Percentiles rank a stretch among this genome's conserved stretches.
phyloP scores from a whole-genome alignment of 1,140 invertebrate species.

The Panagrolaimus sp. region DNA sequence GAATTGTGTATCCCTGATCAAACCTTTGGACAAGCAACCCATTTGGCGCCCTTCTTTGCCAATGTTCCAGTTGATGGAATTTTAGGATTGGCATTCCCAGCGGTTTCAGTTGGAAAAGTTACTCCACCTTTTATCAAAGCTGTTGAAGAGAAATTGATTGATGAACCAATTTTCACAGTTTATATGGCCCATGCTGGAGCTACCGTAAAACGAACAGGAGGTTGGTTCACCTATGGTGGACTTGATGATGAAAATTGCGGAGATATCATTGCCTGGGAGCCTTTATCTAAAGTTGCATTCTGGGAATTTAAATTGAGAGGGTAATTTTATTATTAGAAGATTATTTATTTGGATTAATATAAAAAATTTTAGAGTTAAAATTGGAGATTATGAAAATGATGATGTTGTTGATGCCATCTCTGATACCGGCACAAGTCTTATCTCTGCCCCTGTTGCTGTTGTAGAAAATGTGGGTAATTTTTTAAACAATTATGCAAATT shows the following conservation, averaged over 20 bases:
- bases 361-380: neutral
- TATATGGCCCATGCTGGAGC: constrained; percentile 18
- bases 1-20: constrained; percentile 16
- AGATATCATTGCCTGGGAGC: constrained; percentile 23
- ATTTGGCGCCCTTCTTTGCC: constrained; percentile 20
- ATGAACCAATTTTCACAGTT: constrained; percentile 25
- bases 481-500: too few relatives aligned
- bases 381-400: neutral
- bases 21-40: constrained; percentile 23
- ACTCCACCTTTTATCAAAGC: constrained; percentile 26
- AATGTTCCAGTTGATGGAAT: constrained; percentile 24
- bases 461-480: constrained; percentile 13
- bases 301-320: constrained; percentile 25
- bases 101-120: constrained; percentile 14
- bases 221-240: constrained; percentile 31
- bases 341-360: too few relatives aligned
- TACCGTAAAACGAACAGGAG: neutral
- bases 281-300: constrained; percentile 22
- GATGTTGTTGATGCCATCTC: neutral
- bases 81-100: constrained; percentile 19
- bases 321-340: neutral
- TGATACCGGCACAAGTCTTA: constrained; percentile 19
- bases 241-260: constrained; percentile 32
- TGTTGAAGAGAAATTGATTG: constrained; percentile 18
- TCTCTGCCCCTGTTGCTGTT: constrained; percentile 13